Percentiles rank a stretch among this genome's conserved stretches.
Conservation (phyloP, 2,797 vertebrate genomes). For the Melopsittacus undulatus region DNA sequence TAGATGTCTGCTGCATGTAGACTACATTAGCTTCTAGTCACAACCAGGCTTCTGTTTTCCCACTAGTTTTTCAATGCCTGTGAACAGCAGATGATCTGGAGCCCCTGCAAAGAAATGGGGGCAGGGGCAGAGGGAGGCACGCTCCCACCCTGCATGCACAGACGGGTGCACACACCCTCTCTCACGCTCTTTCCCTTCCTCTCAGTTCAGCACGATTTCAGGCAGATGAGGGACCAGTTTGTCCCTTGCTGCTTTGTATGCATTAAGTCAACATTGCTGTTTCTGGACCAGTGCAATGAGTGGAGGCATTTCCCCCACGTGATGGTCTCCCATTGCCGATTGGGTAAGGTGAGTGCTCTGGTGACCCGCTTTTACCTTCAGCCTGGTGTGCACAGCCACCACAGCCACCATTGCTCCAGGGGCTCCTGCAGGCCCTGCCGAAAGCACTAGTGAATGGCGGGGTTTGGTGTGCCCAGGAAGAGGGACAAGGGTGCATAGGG, state of each 20-base stretch:
- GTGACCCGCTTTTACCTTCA: not conserved
- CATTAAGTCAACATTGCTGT: accelerated
- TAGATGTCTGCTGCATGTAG: conserved; percentile 69
- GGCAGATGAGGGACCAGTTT: not conserved
- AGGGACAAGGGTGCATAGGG: not conserved
- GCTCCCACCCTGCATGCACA: accelerated
- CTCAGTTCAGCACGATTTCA: not conserved
- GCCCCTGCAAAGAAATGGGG: not conserved
- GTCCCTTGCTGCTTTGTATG: not conserved
- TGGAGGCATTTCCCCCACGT: accelerated
- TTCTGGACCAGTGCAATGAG: accelerated
- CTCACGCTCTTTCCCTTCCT: not conserved
- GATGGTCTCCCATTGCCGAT: accelerated
- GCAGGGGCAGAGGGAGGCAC: not conserved
- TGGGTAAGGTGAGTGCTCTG: accelerated
- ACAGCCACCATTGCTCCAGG: accelerated
- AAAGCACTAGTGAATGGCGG: accelerated
- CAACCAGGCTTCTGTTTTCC: conserved; percentile 35
- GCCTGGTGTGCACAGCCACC: accelerated
- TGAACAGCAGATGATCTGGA: conserved; percentile 31
- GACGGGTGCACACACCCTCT: accelerated
- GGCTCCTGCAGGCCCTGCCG: not conserved
- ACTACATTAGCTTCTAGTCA: conserved; percentile 63
- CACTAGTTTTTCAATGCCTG: conserved; percentile 43
- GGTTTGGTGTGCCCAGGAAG: not conserved